Base-by-base conservation (phyloP, 2,113 vertebrate genomes). In the Tachycineta bicolor region DNA sequence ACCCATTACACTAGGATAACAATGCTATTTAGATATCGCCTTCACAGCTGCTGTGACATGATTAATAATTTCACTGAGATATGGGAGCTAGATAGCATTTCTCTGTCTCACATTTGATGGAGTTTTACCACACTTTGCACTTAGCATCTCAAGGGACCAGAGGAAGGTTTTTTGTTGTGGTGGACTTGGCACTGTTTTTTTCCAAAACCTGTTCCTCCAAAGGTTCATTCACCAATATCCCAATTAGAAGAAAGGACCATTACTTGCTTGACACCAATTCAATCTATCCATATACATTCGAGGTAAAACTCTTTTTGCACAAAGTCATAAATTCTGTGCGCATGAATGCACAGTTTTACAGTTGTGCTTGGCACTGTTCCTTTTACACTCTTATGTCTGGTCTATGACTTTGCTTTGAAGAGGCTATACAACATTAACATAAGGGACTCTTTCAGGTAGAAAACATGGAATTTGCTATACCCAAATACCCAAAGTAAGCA, bases 241-340 rank as follows among this genome's bases (percentile, higher is more conserved):
- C 3, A 0, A 16, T 31, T 10, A 73, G 17, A 65, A 52, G 5
- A 46, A 28, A 46, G 10, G 80, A 68, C 2, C 0, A 1, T 67
- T 49, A 44, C 17, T 25, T 49, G 12, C 3, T 59, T 81, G 46
- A 39, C 10, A 56, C 10, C 0, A 3, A 53, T 58, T 78, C 10
- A 34, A 23, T 39, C 29, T 33, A 33, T 50, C 53, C 7, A 4
- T 46, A 21, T 9, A 18, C 12, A 59, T 12, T 79, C 20, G 52
- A 33, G 9, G 7, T 4, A 88, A 69, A 85, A 37, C 3, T 31
- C 3, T n/a, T 85, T 67, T 75, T 86, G 6, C 11, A 83, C 17
- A 5, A 62, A 53, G 2, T 6, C 6, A 33, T 52, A 18, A 49
- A 50, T 59, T n/a, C 25, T 55, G 2, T 5, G 5, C 79, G 15